Conservation (phyloP, 1,140 invertebrate species). For the Dufourea novaeangliae region DNA sequence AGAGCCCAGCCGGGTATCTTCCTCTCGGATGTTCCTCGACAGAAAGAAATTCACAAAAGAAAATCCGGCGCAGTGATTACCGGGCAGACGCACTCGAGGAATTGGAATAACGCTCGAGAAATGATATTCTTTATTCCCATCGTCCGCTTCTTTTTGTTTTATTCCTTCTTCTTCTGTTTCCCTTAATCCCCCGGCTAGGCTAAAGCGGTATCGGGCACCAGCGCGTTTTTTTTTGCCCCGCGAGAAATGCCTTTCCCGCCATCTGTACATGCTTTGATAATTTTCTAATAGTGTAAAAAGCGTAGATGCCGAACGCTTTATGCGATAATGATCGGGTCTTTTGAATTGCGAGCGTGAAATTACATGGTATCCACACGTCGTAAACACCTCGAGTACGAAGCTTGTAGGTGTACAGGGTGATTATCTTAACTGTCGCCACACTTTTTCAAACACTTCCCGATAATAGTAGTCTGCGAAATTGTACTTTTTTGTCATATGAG, state of each 20-base stretch:
- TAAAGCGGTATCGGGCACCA: no score
- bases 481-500: background rate
- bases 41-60: slow-evolving; percentile 41
- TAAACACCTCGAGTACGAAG: no score
- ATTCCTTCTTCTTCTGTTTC: no score
- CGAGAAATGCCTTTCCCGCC: slow-evolving; percentile 48
- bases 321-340: background rate
- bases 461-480: background rate
- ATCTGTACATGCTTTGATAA: background rate
- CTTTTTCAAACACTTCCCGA: background rate
- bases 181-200: slow-evolving; percentile 61
- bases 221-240: no score
- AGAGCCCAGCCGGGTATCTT: background rate
- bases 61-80: slow-evolving; percentile 44
- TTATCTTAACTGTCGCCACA: no score
- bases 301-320: background rate
- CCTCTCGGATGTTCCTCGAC: slow-evolving; percentile 16
- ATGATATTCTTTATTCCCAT: slow-evolving; percentile 1
- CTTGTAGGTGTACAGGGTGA: no score
- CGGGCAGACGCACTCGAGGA: slow-evolving; percentile 43
- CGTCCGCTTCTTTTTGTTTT: slow-evolving; percentile 40
- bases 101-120: slow-evolving; percentile 45
- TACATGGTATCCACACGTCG: slow-evolving; percentile 20
- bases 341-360: slow-evolving; percentile 27
- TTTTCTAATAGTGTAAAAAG: background rate